Evolutionary conservation across 1,140 invertebrate genomes (phyloP).

Genomic region (Triops longicaudatus): DNA sequence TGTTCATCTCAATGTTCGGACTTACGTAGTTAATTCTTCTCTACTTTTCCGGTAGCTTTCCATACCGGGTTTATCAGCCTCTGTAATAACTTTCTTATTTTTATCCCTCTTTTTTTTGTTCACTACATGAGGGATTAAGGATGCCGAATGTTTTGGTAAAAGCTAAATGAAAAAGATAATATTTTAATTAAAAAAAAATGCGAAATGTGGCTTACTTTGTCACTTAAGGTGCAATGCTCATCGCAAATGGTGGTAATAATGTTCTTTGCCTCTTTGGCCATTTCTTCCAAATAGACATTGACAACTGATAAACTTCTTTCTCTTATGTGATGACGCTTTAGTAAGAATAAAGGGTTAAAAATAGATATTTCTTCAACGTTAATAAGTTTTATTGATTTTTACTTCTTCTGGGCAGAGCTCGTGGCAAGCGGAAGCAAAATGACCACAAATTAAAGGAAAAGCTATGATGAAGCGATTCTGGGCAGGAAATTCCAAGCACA

Average conservation of each 20-base stretch:
- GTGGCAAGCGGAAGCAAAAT: conserved; percentile 96
- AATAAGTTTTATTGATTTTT: conserved; percentile 30
- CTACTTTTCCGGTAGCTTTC: conserved; percentile 89
- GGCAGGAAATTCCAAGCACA: conserved; percentile 96
- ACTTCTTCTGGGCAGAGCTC: conserved; percentile 96
- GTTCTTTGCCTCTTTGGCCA: conserved; percentile 98
- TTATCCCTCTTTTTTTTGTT: conserved; percentile 74
- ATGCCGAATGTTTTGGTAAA: conserved; percentile 88
- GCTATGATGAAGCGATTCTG: conserved; percentile 96
- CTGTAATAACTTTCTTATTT: conserved; percentile 70
- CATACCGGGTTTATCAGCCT: conserved; percentile 79
- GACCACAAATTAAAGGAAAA: conserved; percentile 94
- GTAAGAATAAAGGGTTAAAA: conserved; percentile 27
- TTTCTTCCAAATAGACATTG: conserved; percentile 95
- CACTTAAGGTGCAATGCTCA: conserved; percentile 88
- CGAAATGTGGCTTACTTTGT: conserved; percentile 49
- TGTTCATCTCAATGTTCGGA: conserved; percentile 20
- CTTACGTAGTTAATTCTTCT: conserved; percentile 82
- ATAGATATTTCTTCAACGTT: conserved; percentile 22
- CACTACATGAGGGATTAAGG: conserved; percentile 73
- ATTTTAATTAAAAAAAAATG: conserved; percentile 16
- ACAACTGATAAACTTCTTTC: conserved; percentile 92
- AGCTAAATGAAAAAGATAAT: conserved; percentile 42
- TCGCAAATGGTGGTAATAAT: conserved; percentile 98
- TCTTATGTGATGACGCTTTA: conserved; percentile 79